A percentile compares a stretch with the other conserved stretches of the same genome.
Conservation (phyloP, 2,888 invertebrate genomes). For the Epicampocera succincta region DNA sequence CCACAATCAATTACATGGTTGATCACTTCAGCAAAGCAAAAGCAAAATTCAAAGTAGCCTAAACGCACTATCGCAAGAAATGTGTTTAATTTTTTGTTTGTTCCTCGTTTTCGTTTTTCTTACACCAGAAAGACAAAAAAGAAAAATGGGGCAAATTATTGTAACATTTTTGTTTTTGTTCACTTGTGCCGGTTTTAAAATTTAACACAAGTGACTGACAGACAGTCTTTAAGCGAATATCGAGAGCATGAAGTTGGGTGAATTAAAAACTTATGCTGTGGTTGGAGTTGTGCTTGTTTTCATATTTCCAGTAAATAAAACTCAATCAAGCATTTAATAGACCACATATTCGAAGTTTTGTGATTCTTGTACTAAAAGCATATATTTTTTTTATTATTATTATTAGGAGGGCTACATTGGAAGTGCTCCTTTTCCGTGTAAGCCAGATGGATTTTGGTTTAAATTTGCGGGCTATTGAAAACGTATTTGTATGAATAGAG, state of each 20-base stretch:
- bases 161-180: not conserved
- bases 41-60: not conserved
- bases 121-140: conserved; percentile 16
- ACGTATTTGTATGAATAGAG: too few species aligned
- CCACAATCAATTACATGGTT: conserved; percentile 16
- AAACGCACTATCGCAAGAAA: conserved; percentile 40
- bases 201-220: conserved; percentile 47
- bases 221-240: conserved; percentile 13
- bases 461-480: too few species aligned
- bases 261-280: not conserved
- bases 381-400: too few species aligned
- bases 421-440: not conserved
- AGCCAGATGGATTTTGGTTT: too few species aligned
- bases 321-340: conserved; percentile 63
- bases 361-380: conserved; percentile 7
- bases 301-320: conserved; percentile 59
- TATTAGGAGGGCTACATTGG: not conserved
- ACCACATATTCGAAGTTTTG: conserved; percentile 48
- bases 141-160: not conserved
- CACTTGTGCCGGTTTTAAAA: conserved; percentile 16
- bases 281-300: conserved; percentile 10
- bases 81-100: conserved; percentile 10
- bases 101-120: conserved; percentile 8
- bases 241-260: conserved; percentile 6
- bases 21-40: conserved; percentile 14